Base-by-base conservation (phyloP, 2,797 vertebrate species). In the Chaetodon trifasciatus region DNA sequence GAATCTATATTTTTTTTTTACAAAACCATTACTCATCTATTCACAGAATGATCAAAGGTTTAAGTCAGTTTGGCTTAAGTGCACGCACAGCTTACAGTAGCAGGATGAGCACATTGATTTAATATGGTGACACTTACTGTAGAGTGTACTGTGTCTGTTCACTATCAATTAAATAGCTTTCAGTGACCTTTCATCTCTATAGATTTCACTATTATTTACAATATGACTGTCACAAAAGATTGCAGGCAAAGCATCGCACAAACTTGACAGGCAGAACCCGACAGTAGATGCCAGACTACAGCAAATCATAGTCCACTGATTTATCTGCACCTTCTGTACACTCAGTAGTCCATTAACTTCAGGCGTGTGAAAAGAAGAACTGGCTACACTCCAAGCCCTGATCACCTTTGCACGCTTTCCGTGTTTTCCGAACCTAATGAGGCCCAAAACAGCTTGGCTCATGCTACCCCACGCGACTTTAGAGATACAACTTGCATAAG, bases 151-250 rank as follows among this genome's bases (percentile, higher is more conserved):
- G 76, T 86, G 64, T 86, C 40, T 76, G 61, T 75, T 77, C 55
- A 76, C 78, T 62, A 69, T 56, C 46, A 60, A 28, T 76, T 78
- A 66, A 78, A 87, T 74, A 89, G 78, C 84, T 84, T 82, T 62
- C 55, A 68, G 81, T 77, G 78, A 88, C 78, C 47, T 57, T 78
- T 76, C 24, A 61, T 76, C 83, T 86, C 75, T 62, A 88, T 88
- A 90, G 67, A 87, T 79, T 81, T 88, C 44, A 89, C 76, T 75
- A 83, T 74, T 88, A 89, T 93, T 85, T 89, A 92, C 79, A 90
- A 70, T 66, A 69, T 49, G 64, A 84, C 72, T 77, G 79, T 83
- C 84, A 83, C 80, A 78, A 67, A 56, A 79, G 78, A 87, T 74
- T 67, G 74, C 86, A 82, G 79, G 74, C 70, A 86, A 89, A 84